Evolutionary conservation across 2,113 vertebrate genomes (phyloP), one percentile per base, ranked within the genome.

Genomic region (Myanophis thanlyinensis): DNA sequence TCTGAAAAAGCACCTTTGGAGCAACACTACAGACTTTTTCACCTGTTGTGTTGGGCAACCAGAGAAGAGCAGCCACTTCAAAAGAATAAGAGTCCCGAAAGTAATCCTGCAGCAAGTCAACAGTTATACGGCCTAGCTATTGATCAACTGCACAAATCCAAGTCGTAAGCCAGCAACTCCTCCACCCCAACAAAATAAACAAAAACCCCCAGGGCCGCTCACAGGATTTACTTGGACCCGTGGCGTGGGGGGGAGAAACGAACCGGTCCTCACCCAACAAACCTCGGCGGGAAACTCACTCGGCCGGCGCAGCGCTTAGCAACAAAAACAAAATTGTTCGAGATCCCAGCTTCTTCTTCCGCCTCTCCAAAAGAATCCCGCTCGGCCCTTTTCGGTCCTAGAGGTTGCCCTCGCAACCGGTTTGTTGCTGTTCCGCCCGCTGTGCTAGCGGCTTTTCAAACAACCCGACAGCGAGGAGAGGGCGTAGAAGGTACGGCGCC

Each of bases 251-350:
- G n/a, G n/a, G 7, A 46, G 47, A 4, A 8, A 15, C 11, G 15
- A 5, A 30, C 56, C 13, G 48, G n/a, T 40, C 18, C 40, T 18
- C 13, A 2, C 12, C 2, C 25, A 40, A 23, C 73, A 18, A 15
- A 48, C 2, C 4, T 25, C 20, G 1, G 0, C 0, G 2, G 6
- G 5, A 12, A 7, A 40, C 87, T 44, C 35, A 1, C 49, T 15
- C 22, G 3, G 27, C 40, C 44, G 40, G 10, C n/a, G 4, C 25
- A 35, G 27, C 11, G 5, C 53, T 5, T 25, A 46, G 86, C 49
- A 73, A 92, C 52, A 9, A 6, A 67, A 6, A 54, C 62, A 2
- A n/a, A 20, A 46, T 9, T 3, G 11, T 5, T 11, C 20, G 12
- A 13, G 67, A 4, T 48, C 25, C 84, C 2, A 22, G 73, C 89